Evolutionary conservation across 2,113 vertebrate genomes (phyloP).

Genomic region (Pholis gunnellus): DNA sequence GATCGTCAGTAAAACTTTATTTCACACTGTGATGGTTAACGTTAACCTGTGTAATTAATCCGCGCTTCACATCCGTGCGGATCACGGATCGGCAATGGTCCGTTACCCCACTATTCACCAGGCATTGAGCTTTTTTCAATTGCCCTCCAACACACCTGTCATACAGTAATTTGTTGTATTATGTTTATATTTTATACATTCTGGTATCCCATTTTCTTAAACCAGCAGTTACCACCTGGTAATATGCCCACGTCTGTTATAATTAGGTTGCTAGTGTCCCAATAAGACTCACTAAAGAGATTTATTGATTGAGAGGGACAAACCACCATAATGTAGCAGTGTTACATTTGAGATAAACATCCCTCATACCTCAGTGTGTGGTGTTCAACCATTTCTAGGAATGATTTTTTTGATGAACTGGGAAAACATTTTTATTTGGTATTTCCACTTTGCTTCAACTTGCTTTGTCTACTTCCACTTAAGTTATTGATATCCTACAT

Average conservation of each 20-base stretch:
- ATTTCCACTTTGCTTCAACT: slow-evolving; percentile 42
- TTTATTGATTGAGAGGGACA: slow-evolving; percentile 8
- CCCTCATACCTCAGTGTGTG: not conserved
- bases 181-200: not conserved
- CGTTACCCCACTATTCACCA: too few species aligned
- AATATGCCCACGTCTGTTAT: not conserved
- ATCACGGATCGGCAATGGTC: too few species aligned
- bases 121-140: too few species aligned
- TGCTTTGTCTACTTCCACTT: slow-evolving; percentile 33
- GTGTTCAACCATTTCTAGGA: not conserved
- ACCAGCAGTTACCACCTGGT: not conserved
- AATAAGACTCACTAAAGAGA: not conserved
- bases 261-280: not conserved
- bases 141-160: not conserved
- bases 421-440: not conserved
- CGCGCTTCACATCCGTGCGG: too few species aligned
- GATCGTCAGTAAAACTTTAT: too few species aligned
- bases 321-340: not conserved
- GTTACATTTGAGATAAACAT: slow-evolving; percentile 2
- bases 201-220: not conserved
- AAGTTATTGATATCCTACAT: slow-evolving; percentile 45
- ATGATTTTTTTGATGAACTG: slow-evolving; percentile 10
- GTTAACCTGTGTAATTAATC: too few species aligned
- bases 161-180: not conserved
- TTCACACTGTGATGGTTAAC: too few species aligned